Evolutionary conservation across 2,797 vertebrate genomes (phyloP).

Genomic region (Ctenochaetus hawaiiensis): DNA sequence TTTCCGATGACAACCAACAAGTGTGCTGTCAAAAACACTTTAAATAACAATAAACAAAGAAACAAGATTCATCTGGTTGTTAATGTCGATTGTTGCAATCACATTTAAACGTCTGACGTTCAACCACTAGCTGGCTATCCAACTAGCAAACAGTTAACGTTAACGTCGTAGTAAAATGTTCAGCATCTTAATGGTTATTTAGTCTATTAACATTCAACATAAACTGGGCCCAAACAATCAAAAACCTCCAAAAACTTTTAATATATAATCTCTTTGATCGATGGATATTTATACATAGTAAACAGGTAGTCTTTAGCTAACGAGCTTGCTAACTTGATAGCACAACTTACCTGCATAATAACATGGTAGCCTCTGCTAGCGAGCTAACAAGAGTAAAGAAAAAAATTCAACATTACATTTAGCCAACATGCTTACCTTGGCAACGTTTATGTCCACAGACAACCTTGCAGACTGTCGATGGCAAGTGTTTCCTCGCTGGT

Average conservation of each 20-base stretch:
- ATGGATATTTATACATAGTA: neutral
- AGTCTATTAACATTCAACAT: neutral
- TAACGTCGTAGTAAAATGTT: slow-evolving; percentile 16
- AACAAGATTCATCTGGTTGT: neutral
- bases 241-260: neutral
- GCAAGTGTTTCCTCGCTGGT: slow-evolving; percentile 27
- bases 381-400: slow-evolving; percentile 49
- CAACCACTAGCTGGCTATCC: slow-evolving; percentile 28
- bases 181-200: neutral
- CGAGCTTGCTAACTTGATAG: slow-evolving; percentile 59
- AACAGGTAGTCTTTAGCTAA: slow-evolving; percentile 39
- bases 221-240: neutral
- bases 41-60: neutral
- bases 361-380: slow-evolving; percentile 58
- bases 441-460: slow-evolving; percentile 23
- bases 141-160: slow-evolving; percentile 45
- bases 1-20: slow-evolving; percentile 37
- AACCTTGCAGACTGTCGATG: slow-evolving; percentile 31
- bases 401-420: neutral
- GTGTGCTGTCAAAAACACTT: neutral
- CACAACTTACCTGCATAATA: slow-evolving; percentile 76
- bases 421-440: slow-evolving; percentile 51
- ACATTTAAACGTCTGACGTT: slow-evolving; percentile 1
- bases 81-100: neutral
- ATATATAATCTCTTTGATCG: neutral